Percentiles rank a stretch among this genome's conserved stretches.
These are phyloP conservation scores for Sitodiplosis mosellana DNA, from an alignment of 1,140 invertebrate species.

Conservation along the genomic window DNA sequence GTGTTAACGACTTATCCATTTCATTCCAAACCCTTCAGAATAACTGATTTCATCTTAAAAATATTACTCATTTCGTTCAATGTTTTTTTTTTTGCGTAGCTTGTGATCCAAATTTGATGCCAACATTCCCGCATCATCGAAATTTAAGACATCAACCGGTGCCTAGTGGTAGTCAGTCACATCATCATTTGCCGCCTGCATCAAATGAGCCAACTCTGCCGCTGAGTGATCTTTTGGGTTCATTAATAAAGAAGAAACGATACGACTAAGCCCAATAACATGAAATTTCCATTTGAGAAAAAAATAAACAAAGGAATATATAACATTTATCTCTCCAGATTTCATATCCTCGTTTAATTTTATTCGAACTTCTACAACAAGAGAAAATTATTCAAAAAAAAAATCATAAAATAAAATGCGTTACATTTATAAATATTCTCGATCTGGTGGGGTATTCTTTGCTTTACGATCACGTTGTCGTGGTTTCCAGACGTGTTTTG, in stretches of 20 bases:
- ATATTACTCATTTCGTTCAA: too few relatives aligned
- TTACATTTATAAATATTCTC: constrained; percentile 45
- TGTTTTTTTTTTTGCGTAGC: constrained; percentile 37
- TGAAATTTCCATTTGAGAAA: background rate
- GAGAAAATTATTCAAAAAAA: too few relatives aligned
- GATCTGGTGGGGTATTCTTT: constrained; percentile 45
- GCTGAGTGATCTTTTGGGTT: constrained; percentile 56
- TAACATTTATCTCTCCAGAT: background rate
- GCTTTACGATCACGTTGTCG: constrained; percentile 41
- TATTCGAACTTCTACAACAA: too few relatives aligned
- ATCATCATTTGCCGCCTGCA: constrained; percentile 39
- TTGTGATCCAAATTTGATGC: constrained; percentile 91
- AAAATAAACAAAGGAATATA: background rate
- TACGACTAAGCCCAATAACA: constrained; percentile 27
- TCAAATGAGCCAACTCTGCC: constrained; percentile 40
- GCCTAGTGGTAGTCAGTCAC: constrained; percentile 25
- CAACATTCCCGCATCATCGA: constrained; percentile 88
- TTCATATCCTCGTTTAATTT: too few relatives aligned
- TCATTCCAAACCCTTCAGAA: too few relatives aligned
- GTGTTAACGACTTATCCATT: too few relatives aligned
- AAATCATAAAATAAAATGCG: too few relatives aligned
- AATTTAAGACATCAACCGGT: constrained; percentile 54
- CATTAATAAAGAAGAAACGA: constrained; percentile 48
- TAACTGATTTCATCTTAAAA: too few relatives aligned
- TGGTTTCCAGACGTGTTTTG: constrained; percentile 64